Base-by-base conservation (phyloP, 2,888 invertebrate genomes). In the Catocala nupta region DNA sequence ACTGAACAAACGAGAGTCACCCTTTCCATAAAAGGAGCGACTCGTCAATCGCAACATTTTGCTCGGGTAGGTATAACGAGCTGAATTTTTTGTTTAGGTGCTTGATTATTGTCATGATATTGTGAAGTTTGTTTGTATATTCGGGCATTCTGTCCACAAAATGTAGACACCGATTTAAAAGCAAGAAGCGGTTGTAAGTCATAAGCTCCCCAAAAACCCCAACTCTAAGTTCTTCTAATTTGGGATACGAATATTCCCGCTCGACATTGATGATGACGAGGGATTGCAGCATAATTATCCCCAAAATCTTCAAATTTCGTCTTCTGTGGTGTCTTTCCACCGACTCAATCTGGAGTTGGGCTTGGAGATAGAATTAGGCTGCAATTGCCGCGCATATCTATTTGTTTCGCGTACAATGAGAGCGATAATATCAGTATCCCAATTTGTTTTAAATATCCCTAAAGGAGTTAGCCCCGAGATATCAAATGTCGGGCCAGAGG, bases 21-120 rank as follows among this genome's bases (percentile, higher is more conserved):
- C 68, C 71, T 50, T 69, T 70, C 70, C 70, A 74, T 47, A 71
- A 25, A 54, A 71, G 65, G 7, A 76, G 70, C 12, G 73, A 74
- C 66, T 76, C 73, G 53, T 74, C 71, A 8, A 76, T 60, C 10
- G 76, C 69, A 4, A 76, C 39, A 44, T 63, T 68, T 49, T 72
- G 76, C 63, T 71, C 69, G 11, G 59, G 71, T n/a, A 65, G 45
- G n/a, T n/a, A n/a, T n/a, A n/a, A n/a, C n/a, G n/a, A n/a, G n/a
- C n/a, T n/a, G n/a, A n/a, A n/a, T n/a, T 51, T 71, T 48, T 65
- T 12, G 42, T 71, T 70, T 8, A 73, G 44, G 33, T 68, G 66
- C 5, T 57, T 13, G 8, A 71, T 60, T 9, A 71, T 55, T 16
- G 73, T 67, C 61, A 65, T 51, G 5, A 73, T 59, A 45, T 76